Conservation (phyloP, 1,140 invertebrate species). For the Neodiprion virginianus region DNA sequence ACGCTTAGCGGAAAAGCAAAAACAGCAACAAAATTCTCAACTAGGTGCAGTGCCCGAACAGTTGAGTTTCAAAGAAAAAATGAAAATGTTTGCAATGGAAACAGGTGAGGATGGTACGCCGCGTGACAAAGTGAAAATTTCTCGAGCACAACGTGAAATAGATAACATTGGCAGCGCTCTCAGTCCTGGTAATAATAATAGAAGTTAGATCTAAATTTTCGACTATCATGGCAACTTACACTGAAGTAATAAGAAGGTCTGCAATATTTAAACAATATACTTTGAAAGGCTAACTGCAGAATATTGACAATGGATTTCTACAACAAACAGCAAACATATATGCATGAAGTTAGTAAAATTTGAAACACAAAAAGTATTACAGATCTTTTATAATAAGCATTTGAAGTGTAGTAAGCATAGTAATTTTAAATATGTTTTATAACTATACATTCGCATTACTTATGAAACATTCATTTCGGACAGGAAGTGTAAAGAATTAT, state of each 20-base stretch:
- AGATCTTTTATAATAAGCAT: not conserved
- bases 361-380: not conserved
- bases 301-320: not conserved
- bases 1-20: constrained; percentile 79
- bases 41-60: constrained; percentile 83
- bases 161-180: constrained; percentile 69
- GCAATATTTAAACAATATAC: not conserved
- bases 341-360: not conserved
- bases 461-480: not conserved
- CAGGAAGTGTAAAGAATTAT: not conserved
- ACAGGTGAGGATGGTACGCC: constrained; percentile 87
- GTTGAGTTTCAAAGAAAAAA: constrained; percentile 92
- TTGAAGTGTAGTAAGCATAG: not conserved
- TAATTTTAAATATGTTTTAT: not conserved
- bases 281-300: no score
- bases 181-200: constrained; percentile 55
- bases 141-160: constrained; percentile 90
- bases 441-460: not conserved
- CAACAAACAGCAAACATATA: not conserved
- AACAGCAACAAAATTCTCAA: constrained; percentile 70
- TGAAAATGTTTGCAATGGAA: constrained; percentile 97
- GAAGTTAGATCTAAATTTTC: constrained; percentile 8
- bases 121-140: constrained; percentile 92
- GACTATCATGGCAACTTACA: no score
- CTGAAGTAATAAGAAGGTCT: not conserved